phyloP scores from a whole-genome alignment of 2,888 invertebrate species.

The Cynaeus angustus region DNA sequence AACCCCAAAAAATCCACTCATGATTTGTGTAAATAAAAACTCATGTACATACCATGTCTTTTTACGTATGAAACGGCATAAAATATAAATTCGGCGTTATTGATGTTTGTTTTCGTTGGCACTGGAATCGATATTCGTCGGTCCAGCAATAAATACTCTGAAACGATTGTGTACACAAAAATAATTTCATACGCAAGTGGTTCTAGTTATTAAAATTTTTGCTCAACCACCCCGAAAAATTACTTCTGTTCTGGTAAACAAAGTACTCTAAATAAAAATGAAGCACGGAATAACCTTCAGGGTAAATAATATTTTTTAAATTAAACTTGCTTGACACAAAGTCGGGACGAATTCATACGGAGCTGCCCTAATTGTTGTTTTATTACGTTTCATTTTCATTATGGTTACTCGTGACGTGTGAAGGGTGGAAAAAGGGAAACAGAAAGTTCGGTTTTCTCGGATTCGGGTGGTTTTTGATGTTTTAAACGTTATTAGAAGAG shows the following conservation, averaged over 20 bases:
- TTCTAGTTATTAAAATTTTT: slow-evolving; percentile 59
- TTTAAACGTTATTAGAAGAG: no score
- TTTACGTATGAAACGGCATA: slow-evolving; percentile 3
- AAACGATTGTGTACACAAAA: slow-evolving; percentile 47
- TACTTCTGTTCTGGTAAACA: slow-evolving; percentile 60
- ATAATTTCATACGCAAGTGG: slow-evolving; percentile 59
- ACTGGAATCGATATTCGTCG: slow-evolving; percentile 32
- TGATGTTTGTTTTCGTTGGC: slow-evolving; percentile 38
- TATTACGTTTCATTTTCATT: slow-evolving; percentile 16
- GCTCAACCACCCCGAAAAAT: slow-evolving; percentile 58
- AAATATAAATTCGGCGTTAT: slow-evolving; percentile 30
- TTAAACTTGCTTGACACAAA: slow-evolving; percentile 54
- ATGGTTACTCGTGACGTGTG: no score
- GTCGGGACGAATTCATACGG: slow-evolving; percentile 14
- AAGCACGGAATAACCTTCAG: slow-evolving; percentile 46
- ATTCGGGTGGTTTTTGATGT: no score
- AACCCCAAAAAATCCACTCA: no score
- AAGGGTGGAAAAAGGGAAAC: no score
- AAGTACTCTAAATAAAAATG: slow-evolving; percentile 52
- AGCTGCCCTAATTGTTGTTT: slow-evolving; percentile 18
- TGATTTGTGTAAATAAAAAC: not conserved
- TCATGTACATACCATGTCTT: not conserved
- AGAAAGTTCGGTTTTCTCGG: no score
- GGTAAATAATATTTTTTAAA: slow-evolving; percentile 56
- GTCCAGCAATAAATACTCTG: slow-evolving; percentile 34